A percentile compares a stretch with the other conserved stretches of the same genome.
Conservation (phyloP, 2,888 invertebrate species). For the Panopea generosa region DNA sequence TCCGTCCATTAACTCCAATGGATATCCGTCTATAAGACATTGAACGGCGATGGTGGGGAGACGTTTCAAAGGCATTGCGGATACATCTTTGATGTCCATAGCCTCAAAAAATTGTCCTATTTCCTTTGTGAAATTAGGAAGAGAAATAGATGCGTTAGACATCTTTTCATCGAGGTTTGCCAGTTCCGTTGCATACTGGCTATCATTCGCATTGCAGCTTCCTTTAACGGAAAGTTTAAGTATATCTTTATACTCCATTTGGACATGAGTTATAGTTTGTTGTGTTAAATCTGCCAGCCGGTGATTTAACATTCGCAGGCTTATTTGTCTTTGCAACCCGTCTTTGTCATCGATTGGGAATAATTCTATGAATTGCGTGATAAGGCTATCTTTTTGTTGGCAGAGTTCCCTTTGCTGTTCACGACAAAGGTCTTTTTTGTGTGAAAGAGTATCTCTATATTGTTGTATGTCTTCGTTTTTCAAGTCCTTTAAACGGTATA, state of each 20-base stretch:
- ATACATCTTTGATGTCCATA: neutral
- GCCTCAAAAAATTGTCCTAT: conserved; percentile 23
- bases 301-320: neutral
- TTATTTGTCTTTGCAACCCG: conserved; percentile 5
- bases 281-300: neutral
- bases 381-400: neutral
- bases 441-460: neutral
- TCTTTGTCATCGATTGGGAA: neutral
- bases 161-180: neutral
- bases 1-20: conserved; percentile 22
- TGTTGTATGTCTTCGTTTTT: neutral
- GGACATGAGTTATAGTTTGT: neutral
- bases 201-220: neutral
- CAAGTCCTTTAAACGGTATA: neutral
- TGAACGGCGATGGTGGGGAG: conserved; percentile 5
- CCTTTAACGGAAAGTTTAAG: neutral
- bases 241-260: conserved; percentile 2
- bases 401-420: neutral
- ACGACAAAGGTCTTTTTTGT: neutral
- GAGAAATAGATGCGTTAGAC: neutral
- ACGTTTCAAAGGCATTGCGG: neutral
- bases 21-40: conserved; percentile 13
- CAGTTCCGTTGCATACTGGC: neutral
- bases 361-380: neutral
- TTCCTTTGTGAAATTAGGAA: conserved; percentile 8